Evolutionary conservation across 2,797 vertebrate genomes (phyloP).

Genomic region (Miichthys miiuy): DNA sequence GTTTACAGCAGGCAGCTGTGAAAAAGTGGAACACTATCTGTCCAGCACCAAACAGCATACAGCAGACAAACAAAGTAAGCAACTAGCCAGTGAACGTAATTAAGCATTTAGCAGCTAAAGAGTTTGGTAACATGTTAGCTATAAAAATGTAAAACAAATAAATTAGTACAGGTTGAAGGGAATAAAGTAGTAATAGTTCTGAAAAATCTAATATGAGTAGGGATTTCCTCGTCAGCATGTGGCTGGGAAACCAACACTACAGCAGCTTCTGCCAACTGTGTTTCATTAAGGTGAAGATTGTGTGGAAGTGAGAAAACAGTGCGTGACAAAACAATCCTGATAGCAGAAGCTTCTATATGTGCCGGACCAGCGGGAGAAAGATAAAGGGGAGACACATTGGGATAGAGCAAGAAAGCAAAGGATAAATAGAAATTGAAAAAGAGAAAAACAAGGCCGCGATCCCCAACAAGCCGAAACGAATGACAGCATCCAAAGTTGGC

Average conservation of each 20-base stretch:
- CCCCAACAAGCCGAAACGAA: slow-evolving; percentile 38
- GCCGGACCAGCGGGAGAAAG: slow-evolving; percentile 25
- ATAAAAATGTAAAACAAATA: slow-evolving; percentile 6
- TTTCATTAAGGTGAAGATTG: slow-evolving; percentile 51
- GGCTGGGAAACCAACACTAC: slow-evolving; percentile 30
- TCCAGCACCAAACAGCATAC: too few relatives aligned
- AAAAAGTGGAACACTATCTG: neutral
- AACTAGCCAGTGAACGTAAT: neutral
- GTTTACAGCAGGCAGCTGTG: neutral
- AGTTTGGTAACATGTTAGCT: neutral
- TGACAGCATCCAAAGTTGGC: slow-evolving; percentile 57
- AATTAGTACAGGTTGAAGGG: slow-evolving; percentile 1
- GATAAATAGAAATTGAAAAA: slow-evolving; percentile 32
- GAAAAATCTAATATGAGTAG: neutral
- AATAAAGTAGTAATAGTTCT: neutral
- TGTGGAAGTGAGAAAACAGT: slow-evolving; percentile 51
- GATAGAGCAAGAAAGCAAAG: slow-evolving; percentile 9
- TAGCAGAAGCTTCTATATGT: slow-evolving; percentile 30
- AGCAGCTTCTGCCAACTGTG: slow-evolving; percentile 15
- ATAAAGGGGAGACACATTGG: slow-evolving; percentile 49
- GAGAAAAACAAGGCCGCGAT: slow-evolving; percentile 32
- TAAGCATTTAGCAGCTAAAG: neutral
- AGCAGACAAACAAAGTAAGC: neutral
- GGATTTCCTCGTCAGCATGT: slow-evolving; percentile 23
- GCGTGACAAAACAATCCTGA: slow-evolving; percentile 40